Evolutionary conservation across 2,113 vertebrate genomes (phyloP).

Genomic region (Bufo bufo): DNA sequence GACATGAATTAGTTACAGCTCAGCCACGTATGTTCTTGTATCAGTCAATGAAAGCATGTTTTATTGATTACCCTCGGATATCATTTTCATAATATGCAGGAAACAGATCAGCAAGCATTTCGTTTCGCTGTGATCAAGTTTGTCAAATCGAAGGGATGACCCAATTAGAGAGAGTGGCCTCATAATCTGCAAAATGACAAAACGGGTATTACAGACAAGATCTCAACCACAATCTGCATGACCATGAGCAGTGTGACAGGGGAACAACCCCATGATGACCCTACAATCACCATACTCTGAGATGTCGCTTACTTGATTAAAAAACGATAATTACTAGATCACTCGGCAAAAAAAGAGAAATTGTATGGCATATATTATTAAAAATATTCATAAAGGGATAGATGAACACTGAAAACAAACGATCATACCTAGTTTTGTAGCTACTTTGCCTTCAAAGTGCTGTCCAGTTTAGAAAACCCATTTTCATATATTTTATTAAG

Average conservation of each 20-base stretch:
- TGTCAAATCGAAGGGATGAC: conserved; percentile 93
- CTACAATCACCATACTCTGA: no score
- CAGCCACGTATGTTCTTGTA: neutral
- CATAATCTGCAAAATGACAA: conserved; percentile 77
- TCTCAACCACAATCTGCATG: neutral
- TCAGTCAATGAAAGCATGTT: conserved; percentile 11
- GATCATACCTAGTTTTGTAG: neutral
- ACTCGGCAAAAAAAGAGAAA: neutral
- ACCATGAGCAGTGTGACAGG: neutral
- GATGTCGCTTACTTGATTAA: no score
- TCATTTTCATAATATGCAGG: conserved; percentile 98
- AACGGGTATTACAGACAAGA: neutral
- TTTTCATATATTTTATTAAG: no score
- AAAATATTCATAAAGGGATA: neutral
- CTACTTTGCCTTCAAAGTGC: neutral
- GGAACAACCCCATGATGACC: neutral
- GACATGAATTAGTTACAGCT: conserved; percentile 23
- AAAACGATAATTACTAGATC: neutral
- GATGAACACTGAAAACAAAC: neutral
- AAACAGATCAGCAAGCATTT: conserved; percentile 95
- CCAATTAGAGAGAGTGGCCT: conserved; percentile 95
- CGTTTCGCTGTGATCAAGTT: conserved; percentile 96
- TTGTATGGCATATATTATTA: neutral
- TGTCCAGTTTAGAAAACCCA: no score
- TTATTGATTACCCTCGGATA: conserved; percentile 85